Conservation (phyloP, 1,140 invertebrate species). For the Drosophila mauritiana region DNA sequence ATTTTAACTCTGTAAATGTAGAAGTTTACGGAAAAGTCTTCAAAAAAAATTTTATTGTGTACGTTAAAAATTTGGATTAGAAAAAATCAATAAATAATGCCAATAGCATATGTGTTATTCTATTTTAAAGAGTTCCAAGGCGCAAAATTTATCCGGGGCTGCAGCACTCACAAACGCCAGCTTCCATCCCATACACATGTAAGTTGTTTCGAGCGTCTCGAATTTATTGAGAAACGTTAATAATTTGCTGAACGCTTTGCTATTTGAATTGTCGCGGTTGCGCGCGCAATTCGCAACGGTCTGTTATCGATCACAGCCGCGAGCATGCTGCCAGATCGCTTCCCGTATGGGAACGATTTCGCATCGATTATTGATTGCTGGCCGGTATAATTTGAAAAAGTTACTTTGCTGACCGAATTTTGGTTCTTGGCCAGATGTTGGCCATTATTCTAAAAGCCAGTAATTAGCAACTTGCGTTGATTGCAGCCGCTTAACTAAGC, state of each 20-base stretch:
- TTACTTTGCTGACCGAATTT: not conserved
- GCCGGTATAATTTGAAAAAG: constrained; percentile 4
- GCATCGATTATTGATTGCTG: not conserved
- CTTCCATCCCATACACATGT: constrained; percentile 22
- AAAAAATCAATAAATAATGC: constrained; percentile 48
- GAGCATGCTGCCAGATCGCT: constrained; percentile 8
- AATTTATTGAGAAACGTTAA: too few species aligned
- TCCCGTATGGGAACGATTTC: not conserved
- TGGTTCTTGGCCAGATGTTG: not conserved
- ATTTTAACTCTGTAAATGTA: constrained; percentile 21
- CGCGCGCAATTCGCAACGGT: not conserved
- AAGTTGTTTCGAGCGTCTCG: not conserved
- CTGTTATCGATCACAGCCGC: constrained; percentile 15
- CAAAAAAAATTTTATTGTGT: constrained; percentile 60
- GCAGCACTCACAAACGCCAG: constrained; percentile 9
- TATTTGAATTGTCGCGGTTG: constrained; percentile 7
- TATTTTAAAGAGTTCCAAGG: constrained; percentile 22
- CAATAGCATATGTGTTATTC: constrained; percentile 39
- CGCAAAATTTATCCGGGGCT: constrained; percentile 35
- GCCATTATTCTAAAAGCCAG: too few species aligned
- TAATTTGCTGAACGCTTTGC: not conserved
- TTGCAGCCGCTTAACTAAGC: not conserved
- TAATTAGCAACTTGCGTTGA: not conserved
- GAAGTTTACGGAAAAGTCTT: constrained; percentile 25
- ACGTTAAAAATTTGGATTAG: constrained; percentile 43